Conservation (phyloP, 2,888 invertebrate species). For the Meiosimyza platycephala region DNA sequence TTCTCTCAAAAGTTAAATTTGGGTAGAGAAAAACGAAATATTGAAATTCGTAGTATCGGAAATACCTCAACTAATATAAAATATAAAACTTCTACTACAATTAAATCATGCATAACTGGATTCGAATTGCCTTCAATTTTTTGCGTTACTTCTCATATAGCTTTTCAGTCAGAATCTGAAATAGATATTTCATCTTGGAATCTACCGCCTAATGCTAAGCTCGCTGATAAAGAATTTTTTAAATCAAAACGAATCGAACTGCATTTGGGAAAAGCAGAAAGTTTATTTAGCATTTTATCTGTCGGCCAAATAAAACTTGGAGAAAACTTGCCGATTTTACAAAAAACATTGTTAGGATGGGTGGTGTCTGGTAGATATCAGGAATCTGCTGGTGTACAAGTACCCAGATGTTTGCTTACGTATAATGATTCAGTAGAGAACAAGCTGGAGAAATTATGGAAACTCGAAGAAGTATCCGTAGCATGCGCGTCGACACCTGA, state of each 20-base stretch:
- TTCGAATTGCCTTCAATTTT: conserved; percentile 40
- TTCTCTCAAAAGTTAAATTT: conserved; percentile 29
- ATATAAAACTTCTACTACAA: conserved; percentile 13
- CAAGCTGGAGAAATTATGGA: not conserved
- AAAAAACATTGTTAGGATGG: conserved; percentile 36
- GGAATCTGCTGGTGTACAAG: not conserved
- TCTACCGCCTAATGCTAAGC: conserved; percentile 33
- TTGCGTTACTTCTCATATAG: conserved; percentile 42
- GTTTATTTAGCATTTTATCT: conserved; percentile 36
- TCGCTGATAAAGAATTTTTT: conserved; percentile 43
- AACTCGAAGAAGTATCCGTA: not conserved
- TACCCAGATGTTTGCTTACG: not conserved
- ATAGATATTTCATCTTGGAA: conserved; percentile 21
- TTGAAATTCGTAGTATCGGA: not conserved
- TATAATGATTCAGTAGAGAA: not conserved
- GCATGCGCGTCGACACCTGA: conserved; percentile 16
- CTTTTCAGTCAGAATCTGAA: conserved; percentile 42
- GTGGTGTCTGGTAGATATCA: conserved; percentile 32
- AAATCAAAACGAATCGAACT: conserved; percentile 37
- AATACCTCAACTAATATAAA: no score
- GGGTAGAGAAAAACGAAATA: conserved; percentile 21
- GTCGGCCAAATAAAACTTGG: conserved; percentile 31
- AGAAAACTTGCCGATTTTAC: conserved; percentile 40
- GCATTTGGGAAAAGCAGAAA: conserved; percentile 34
- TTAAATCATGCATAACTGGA: conserved; percentile 37